Conservation (phyloP, 2,113 vertebrate genomes). For the Glareola pratincola region DNA sequence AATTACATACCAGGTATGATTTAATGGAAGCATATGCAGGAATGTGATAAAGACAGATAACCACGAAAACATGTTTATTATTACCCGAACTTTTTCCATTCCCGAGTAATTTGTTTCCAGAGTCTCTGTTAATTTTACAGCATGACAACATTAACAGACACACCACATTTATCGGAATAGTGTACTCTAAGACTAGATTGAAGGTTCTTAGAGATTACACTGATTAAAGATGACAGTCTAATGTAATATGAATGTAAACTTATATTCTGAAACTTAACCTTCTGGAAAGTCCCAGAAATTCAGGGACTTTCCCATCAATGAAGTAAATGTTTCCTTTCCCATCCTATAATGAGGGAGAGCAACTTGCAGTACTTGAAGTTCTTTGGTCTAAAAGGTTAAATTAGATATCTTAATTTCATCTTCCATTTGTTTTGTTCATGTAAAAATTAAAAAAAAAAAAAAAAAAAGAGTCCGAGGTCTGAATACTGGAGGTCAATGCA, state of each 20-base stretch:
- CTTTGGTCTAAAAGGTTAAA: background rate
- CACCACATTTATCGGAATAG: background rate
- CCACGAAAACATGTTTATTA: background rate
- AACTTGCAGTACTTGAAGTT: background rate
- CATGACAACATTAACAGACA: background rate
- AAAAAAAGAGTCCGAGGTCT: background rate
- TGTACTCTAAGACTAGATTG: background rate
- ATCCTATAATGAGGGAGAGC: background rate
- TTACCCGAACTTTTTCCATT: background rate
- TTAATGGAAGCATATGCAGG: background rate
- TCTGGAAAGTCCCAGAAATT: background rate
- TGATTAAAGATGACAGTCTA: background rate
- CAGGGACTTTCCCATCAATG: background rate
- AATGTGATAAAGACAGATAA: background rate
- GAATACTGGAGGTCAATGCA: background rate
- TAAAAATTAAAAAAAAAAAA: background rate
- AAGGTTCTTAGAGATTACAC: background rate
- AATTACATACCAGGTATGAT: background rate
- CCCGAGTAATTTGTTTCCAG: background rate
- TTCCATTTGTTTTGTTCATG: background rate
- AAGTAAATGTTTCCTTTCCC: background rate
- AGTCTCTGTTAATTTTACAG: background rate
- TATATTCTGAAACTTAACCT: background rate
- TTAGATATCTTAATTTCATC: background rate
- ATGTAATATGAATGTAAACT: background rate